phyloP scores from a whole-genome alignment of 1,140 invertebrate species.

The Leucophenga varia region DNA sequence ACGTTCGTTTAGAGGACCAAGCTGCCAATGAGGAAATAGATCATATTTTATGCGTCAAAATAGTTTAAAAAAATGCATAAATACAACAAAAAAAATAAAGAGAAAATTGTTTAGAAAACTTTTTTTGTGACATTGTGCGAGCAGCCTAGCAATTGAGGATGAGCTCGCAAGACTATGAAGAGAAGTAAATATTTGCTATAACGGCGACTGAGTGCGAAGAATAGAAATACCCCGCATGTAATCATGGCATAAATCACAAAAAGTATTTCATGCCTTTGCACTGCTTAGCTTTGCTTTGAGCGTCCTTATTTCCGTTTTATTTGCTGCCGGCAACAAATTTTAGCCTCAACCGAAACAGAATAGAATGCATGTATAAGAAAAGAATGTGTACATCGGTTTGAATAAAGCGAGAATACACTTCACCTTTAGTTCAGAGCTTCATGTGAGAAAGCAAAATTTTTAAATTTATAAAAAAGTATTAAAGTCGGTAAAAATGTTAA shows the following conservation, averaged over 20 bases:
- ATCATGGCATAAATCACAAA: too few relatives aligned
- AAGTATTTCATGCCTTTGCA: too few relatives aligned
- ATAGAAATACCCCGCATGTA: too few relatives aligned
- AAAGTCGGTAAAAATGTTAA: too few relatives aligned
- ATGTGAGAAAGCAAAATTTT: too few relatives aligned
- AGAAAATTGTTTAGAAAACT: conserved; percentile 54
- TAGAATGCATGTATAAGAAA: too few relatives aligned
- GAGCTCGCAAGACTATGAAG: background rate
- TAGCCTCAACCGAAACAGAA: conserved; percentile 30
- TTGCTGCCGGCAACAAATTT: conserved; percentile 47
- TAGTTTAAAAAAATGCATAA: conserved; percentile 46
- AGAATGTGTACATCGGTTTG: too few relatives aligned
- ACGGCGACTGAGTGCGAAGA: too few relatives aligned
- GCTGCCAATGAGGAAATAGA: too few relatives aligned
- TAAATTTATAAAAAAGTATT: too few relatives aligned
- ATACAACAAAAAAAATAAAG: conserved; percentile 45
- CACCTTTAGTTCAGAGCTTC: too few relatives aligned
- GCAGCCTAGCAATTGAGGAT: background rate
- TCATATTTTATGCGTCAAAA: conserved; percentile 45
- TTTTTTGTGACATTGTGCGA: conserved; percentile 1
- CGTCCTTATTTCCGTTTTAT: conserved; percentile 10
- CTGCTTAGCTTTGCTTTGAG: background rate
- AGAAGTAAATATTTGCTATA: background rate
- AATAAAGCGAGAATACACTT: too few relatives aligned
- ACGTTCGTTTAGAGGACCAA: background rate